A percentile compares a stretch with the other conserved stretches of the same genome.
phyloP scores from a whole-genome alignment of 1,140 invertebrate species.

The Hycleus cichorii region DNA sequence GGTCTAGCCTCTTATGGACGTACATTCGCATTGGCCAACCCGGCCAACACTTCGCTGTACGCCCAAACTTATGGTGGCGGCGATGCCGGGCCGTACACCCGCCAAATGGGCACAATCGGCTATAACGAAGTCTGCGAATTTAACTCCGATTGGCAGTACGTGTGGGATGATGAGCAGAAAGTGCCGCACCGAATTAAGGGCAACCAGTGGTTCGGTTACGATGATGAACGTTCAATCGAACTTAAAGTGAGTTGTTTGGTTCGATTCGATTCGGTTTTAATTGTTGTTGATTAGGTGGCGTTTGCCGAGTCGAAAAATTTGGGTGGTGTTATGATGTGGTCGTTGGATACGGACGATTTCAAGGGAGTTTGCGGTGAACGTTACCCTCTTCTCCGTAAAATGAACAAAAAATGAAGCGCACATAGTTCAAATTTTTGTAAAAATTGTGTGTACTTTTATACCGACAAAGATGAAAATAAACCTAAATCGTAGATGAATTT shows the following conservation, averaged over 20 bases:
- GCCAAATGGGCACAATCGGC: conserved; percentile 59
- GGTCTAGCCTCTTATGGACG: conserved; percentile 60
- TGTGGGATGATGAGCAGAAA: conserved; percentile 18
- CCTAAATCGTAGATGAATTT: too few relatives aligned
- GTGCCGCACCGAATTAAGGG: conserved; percentile 3
- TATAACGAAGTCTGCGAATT: conserved; percentile 50
- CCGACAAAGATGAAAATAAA: too few relatives aligned
- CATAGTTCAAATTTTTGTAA: conserved; percentile 2
- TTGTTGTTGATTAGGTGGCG: conserved; percentile 22
- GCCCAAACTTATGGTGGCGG: conserved; percentile 48
- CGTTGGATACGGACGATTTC: conserved; percentile 30
- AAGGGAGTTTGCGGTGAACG: conserved; percentile 49
- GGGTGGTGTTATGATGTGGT: conserved; percentile 58
- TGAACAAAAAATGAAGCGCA: conserved; percentile 38
- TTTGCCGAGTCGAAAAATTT: conserved; percentile 48
- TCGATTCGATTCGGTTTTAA: background rate
- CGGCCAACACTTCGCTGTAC: conserved; percentile 45
- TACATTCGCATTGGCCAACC: conserved; percentile 52
- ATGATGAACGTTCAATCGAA: background rate
- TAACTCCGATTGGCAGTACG: conserved; percentile 37
- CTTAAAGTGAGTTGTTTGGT: background rate
- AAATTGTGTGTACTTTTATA: too few relatives aligned
- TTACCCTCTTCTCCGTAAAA: conserved; percentile 50
- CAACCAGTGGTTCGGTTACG: conserved; percentile 7
- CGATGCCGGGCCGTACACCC: conserved; percentile 61